Evolutionary conservation across 1,140 invertebrate genomes (phyloP).

Genomic region (Drosophila sproati): DNA sequence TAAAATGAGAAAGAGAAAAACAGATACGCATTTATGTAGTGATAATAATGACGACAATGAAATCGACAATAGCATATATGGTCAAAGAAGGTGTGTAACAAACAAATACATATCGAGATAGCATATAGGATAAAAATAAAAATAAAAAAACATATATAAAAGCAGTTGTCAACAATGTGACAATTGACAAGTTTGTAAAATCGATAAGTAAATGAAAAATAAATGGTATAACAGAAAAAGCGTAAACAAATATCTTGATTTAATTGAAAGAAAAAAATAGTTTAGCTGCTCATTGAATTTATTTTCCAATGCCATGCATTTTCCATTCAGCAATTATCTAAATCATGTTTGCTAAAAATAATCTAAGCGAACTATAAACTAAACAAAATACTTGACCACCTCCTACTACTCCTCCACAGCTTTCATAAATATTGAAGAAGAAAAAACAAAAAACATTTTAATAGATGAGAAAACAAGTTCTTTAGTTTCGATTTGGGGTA

Average conservation of each 20-base stretch:
- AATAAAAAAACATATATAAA: slow-evolving; percentile 4
- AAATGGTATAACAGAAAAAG: not conserved
- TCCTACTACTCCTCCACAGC: not conserved
- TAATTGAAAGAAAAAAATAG: not conserved
- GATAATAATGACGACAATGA: slow-evolving; percentile 45
- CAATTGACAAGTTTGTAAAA: not conserved
- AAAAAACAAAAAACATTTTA: slow-evolving; percentile 11
- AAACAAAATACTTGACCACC: slow-evolving; percentile 19
- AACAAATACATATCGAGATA: slow-evolving; percentile 11
- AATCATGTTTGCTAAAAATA: slow-evolving; percentile 25
- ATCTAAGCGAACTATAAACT: slow-evolving; percentile 25
- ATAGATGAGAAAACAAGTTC: slow-evolving; percentile 39
- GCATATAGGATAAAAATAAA: slow-evolving; percentile 6
- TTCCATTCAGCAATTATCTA: no score
- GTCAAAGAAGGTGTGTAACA: not conserved
- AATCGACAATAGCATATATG: slow-evolving; percentile 8
- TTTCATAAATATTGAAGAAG: slow-evolving; percentile 35
- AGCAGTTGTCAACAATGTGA: slow-evolving; percentile 1
- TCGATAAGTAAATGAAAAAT: not conserved
- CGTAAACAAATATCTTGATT: not conserved
- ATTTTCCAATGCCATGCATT: not conserved
- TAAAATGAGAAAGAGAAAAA: slow-evolving; percentile 44
- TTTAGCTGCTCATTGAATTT: not conserved
- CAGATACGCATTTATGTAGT: slow-evolving; percentile 57
- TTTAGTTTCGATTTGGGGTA: not conserved